Evolutionary conservation across 2,888 invertebrate genomes (phyloP).

Genomic region (Meliscaeva auricollis): DNA sequence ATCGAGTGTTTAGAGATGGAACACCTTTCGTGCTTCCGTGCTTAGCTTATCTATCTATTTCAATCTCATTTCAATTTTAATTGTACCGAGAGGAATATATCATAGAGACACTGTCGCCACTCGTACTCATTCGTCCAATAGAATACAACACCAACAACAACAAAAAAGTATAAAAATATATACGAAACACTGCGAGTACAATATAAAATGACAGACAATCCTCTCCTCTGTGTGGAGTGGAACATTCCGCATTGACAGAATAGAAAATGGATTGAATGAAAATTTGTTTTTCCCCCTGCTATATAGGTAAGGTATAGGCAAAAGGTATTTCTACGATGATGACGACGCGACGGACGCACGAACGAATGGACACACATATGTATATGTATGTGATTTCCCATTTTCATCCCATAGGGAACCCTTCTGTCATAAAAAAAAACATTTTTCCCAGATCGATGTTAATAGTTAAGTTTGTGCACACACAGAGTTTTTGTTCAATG

Average conservation of each 20-base stretch:
- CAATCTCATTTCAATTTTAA: constrained; percentile 72
- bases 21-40: constrained; percentile 39
- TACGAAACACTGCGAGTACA: background rate
- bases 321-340: background rate
- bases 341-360: constrained; percentile 3
- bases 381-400: background rate
- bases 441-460: constrained; percentile 34
- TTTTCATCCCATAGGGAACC: constrained; percentile 48
- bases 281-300: constrained; percentile 29
- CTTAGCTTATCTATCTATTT: constrained; percentile 59
- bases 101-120: constrained; percentile 16
- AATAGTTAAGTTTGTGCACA: constrained; percentile 49
- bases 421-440: constrained; percentile 23
- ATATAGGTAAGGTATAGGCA: background rate
- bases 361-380: constrained; percentile 4
- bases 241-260: constrained; percentile 58
- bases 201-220: constrained; percentile 23
- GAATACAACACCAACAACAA: background rate
- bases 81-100: constrained; percentile 49
- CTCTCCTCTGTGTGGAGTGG: constrained; percentile 7
- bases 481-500: constrained; percentile 27
- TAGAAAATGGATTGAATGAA: constrained; percentile 48
- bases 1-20: constrained; percentile 30
- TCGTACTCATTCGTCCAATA: constrained; percentile 7
- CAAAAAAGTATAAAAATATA: background rate